phyloP scores from a whole-genome alignment of 1,140 invertebrate genomes.

The Brachionus koreanus region DNA sequence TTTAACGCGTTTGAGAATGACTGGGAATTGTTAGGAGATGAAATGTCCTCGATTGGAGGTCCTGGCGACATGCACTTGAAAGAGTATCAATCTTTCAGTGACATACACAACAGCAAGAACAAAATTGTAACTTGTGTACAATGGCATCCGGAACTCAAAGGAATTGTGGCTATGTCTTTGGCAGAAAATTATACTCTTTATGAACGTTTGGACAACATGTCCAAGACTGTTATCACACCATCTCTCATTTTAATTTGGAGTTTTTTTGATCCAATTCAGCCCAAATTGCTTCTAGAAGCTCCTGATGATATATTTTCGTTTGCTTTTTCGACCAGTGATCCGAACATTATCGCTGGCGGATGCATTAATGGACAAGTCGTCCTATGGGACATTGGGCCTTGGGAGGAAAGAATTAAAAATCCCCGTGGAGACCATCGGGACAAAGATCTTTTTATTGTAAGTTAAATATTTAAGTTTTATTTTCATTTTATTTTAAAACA shows the following conservation, averaged over 20 bases:
- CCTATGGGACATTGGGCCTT: slow-evolving; percentile 60
- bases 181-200: slow-evolving; percentile 58
- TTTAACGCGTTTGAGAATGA: slow-evolving; percentile 58
- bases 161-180: slow-evolving; percentile 58
- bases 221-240: slow-evolving; percentile 58
- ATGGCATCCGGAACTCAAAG: slow-evolving; percentile 59
- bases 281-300: slow-evolving; percentile 59
- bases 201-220: slow-evolving; percentile 56
- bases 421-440: slow-evolving; percentile 47
- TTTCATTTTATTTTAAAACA: slow-evolving; percentile 48
- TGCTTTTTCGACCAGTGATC: slow-evolving; percentile 58
- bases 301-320: slow-evolving; percentile 60
- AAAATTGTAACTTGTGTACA: slow-evolving; percentile 58
- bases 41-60: slow-evolving; percentile 53
- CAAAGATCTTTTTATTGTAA: slow-evolving; percentile 43
- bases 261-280: slow-evolving; percentile 60
- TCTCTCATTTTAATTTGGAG: slow-evolving; percentile 61
- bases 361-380: slow-evolving; percentile 61
- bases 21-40: slow-evolving; percentile 54
- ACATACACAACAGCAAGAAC: slow-evolving; percentile 59
- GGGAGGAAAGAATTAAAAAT: slow-evolving; percentile 55
- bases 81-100: slow-evolving; percentile 61
- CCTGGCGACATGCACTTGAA: slow-evolving; percentile 59
- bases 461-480: slow-evolving; percentile 43
- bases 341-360: slow-evolving; percentile 60